Percentiles rank a stretch among this genome's conserved stretches.
phyloP scores from a whole-genome alignment of 2,113 vertebrate species.

The Pachycephala philippinensis region DNA sequence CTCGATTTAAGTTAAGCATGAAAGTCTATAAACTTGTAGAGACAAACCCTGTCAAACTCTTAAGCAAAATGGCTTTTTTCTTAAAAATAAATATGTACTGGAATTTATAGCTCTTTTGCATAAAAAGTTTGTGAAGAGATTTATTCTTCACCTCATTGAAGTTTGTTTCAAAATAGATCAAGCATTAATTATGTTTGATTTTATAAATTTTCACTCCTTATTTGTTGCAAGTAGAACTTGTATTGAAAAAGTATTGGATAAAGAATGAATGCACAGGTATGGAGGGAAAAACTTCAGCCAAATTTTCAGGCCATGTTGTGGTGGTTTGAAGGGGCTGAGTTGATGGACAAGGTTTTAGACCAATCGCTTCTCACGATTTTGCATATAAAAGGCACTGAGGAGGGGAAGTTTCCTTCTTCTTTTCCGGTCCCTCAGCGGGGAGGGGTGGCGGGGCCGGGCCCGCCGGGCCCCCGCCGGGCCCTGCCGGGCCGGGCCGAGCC shows the following conservation, averaged over 20 bases:
- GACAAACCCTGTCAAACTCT: not conserved
- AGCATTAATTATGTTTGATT: not conserved
- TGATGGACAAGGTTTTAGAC: too few relatives aligned
- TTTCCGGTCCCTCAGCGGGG: too few relatives aligned
- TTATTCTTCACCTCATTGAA: not conserved
- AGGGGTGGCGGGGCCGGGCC: too few relatives aligned
- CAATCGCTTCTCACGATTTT: too few relatives aligned
- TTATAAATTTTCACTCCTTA: not conserved
- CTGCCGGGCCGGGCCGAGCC: too few relatives aligned
- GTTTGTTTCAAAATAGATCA: not conserved
- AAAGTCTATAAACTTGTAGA: not conserved
- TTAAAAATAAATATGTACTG: not conserved
- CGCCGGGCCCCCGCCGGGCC: too few relatives aligned
- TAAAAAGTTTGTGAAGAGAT: not conserved
- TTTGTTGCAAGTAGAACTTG: not conserved
- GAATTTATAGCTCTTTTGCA: not conserved
- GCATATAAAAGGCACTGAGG: too few relatives aligned
- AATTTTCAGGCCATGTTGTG: not conserved
- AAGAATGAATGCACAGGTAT: not conserved
- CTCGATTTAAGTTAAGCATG: not conserved
- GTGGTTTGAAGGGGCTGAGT: too few relatives aligned
- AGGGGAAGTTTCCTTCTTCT: too few relatives aligned
- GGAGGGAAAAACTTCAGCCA: not conserved
- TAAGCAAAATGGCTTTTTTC: not conserved
- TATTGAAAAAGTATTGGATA: not conserved